These are phyloP conservation scores for Metopia argyrocephala DNA, from an alignment of 2,888 invertebrate species.

Conservation along the genomic window DNA sequence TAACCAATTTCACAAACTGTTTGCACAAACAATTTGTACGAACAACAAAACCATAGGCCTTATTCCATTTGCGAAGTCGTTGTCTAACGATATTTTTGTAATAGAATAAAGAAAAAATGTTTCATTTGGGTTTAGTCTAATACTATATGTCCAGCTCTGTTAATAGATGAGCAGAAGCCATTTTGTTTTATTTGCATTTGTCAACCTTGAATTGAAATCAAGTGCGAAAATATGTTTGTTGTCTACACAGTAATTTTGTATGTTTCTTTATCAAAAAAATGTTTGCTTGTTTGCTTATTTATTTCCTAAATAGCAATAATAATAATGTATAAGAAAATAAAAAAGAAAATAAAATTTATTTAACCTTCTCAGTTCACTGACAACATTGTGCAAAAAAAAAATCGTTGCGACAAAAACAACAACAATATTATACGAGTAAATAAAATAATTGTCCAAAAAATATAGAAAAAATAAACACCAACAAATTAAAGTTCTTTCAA, in stretches of 20 bases:
- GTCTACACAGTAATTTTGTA: too few relatives aligned
- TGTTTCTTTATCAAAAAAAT: too few relatives aligned
- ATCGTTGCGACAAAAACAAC: too few relatives aligned
- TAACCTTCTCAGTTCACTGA: conserved; percentile 19
- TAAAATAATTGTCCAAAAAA: neutral
- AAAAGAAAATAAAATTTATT: neutral
- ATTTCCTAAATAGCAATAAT: neutral
- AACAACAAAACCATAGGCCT: too few relatives aligned
- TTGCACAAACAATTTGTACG: too few relatives aligned
- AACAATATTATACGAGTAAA: neutral
- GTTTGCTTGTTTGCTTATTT: neutral
- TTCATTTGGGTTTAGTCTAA: too few relatives aligned
- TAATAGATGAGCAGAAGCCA: neutral
- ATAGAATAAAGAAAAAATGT: too few relatives aligned
- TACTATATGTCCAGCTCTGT: too few relatives aligned
- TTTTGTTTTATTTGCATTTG: neutral
- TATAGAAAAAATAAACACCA: too few relatives aligned
- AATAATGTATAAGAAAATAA: neutral
- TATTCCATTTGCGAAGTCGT: too few relatives aligned
- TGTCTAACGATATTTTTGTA: too few relatives aligned
- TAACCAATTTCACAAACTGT: too few relatives aligned
- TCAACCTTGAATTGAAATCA: neutral
- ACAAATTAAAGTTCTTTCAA: neutral
- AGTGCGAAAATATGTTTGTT: neutral
- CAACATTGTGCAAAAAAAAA: neutral